Evolutionary conservation across 2,888 invertebrate genomes (phyloP), one percentile per base, ranked within the genome.

Genomic region (Cylloceria caligata): DNA sequence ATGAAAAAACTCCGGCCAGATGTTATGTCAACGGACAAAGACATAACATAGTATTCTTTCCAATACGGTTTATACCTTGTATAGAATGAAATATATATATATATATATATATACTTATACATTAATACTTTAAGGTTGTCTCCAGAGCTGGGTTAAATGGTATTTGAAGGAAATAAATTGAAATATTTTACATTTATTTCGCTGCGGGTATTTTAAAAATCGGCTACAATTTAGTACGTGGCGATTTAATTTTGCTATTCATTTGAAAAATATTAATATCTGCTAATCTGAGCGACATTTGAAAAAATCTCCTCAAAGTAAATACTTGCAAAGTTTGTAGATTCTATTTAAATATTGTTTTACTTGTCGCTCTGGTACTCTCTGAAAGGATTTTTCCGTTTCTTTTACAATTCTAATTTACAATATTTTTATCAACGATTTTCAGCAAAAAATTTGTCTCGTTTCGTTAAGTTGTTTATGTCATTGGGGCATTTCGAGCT

Each of bases 11-110:
- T 69, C 76, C 76, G 68, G 76, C 76, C 76, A 69, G 69, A 77
- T 69, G 11, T 77, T 52, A 47, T 49, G 69, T 77, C 69, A 62
- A 69, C 27, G 36, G 21, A 68, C 30, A 57, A n/a, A n/a, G 75
- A 69, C 69, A 49, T 16, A 45, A 77, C 62, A 62, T 34, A 79
- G 62, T 68, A 74, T 80, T 80, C 52, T 74, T 69, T 64, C 52
- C 3, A 42, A 19, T 80, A 80, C 64, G 69, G 19, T 75, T 71
- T 74, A n/a, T 71, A 80, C 47, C 55, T 80, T 80, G 69, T 80
- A 75, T 57, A 75, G 21, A 80, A 55, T 52, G 27, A 73, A 36
- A 73, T 68, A 65, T 72, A 68, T 52, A 30, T 62, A 64, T 74
- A 45, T 47, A 72, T 47, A 21, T 72, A n/a, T 60, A 39, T 7